Evolutionary conservation across 2,797 vertebrate species (phyloP).

Genomic region (Ciconia nigra): DNA sequence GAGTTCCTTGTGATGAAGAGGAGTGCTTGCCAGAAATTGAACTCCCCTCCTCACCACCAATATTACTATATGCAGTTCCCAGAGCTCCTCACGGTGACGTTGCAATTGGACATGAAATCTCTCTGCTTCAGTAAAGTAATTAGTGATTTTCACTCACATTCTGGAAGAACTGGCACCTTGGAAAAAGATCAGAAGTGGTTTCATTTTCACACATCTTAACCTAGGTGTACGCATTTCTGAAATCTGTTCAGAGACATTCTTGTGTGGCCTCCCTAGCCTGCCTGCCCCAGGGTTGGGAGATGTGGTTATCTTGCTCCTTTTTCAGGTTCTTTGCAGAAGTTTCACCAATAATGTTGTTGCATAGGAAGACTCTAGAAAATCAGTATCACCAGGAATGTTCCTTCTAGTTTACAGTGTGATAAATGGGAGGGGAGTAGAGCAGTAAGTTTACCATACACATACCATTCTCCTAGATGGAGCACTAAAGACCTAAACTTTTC

Average conservation of each 20-base stretch:
- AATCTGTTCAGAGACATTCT: neutral
- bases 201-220: neutral
- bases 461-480: neutral
- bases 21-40: neutral
- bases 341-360: neutral
- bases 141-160: neutral
- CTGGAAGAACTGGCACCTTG: neutral
- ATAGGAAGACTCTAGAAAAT: neutral
- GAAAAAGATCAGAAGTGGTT: neutral
- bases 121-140: neutral
- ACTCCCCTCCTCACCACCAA: fast-evolving
- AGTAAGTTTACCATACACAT: neutral
- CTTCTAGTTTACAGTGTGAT: neutral
- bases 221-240: neutral
- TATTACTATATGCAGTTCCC: neutral
- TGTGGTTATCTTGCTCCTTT: neutral
- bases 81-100: neutral
- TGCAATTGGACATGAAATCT: neutral
- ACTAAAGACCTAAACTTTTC: neutral
- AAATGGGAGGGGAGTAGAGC: neutral
- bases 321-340: neutral
- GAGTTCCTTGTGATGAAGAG: neutral
- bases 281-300: neutral
- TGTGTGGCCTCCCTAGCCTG: neutral
- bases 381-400: neutral